These are phyloP conservation scores for Mycogona germanica DNA, from an alignment of 2,888 invertebrate genomes.

Conservation along the genomic window DNA sequence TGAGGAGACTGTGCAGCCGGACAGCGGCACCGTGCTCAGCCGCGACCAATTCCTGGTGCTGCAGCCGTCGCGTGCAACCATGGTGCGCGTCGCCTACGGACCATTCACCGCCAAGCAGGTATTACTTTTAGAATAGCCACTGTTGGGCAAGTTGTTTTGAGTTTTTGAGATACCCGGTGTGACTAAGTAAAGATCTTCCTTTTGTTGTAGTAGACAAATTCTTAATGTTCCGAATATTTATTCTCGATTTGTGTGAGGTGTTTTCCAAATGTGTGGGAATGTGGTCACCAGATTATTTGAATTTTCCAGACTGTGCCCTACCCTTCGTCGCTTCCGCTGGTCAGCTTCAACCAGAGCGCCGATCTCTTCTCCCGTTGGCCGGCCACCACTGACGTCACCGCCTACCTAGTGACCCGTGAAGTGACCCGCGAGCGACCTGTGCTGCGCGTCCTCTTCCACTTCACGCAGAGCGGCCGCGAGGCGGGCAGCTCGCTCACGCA, in stretches of 20 bases:
- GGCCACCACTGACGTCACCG: slow-evolving; percentile 58
- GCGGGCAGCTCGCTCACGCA: slow-evolving; percentile 5
- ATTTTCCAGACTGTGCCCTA: slow-evolving; percentile 87
- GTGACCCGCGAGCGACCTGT: slow-evolving; percentile 81
- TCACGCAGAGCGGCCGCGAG: slow-evolving; percentile 46
- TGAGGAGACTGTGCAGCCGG: slow-evolving; percentile 27
- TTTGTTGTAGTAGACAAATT: too few relatives aligned
- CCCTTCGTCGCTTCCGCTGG: slow-evolving; percentile 60
- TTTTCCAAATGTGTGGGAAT: too few relatives aligned
- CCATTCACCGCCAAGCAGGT: slow-evolving; percentile 93
- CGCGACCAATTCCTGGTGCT: slow-evolving; percentile 83
- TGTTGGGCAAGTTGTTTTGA: too few relatives aligned
- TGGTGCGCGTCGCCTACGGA: slow-evolving; percentile 82
- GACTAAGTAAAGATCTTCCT: too few relatives aligned
- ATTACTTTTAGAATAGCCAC: too few relatives aligned
- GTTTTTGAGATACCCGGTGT: too few relatives aligned
- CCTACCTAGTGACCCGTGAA: slow-evolving; percentile 77
- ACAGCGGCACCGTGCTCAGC: slow-evolving; percentile 57
- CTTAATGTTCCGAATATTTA: too few relatives aligned
- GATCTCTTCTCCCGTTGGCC: slow-evolving; percentile 19
- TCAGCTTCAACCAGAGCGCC: slow-evolving; percentile 17
- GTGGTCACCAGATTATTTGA: too few relatives aligned
- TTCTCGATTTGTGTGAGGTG: too few relatives aligned
- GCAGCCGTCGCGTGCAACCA: slow-evolving; percentile 79
- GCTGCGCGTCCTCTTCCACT: slow-evolving; percentile 84